These are phyloP conservation scores for Adelognathus sp. DNA, from an alignment of 2,888 invertebrate species.

Conservation along the genomic window DNA sequence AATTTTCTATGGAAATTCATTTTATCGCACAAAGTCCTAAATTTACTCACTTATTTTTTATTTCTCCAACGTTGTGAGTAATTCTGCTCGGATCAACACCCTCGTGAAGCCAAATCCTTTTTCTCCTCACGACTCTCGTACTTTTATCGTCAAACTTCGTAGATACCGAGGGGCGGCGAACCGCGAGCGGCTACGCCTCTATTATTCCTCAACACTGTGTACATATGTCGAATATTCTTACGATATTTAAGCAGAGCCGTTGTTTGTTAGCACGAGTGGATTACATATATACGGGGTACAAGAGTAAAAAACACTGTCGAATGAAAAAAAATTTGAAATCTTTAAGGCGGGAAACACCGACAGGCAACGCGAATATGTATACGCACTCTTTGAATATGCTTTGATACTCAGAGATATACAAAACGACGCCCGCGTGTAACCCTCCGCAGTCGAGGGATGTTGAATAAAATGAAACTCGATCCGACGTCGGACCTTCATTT, in stretches of 20 bases:
- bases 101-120: background rate
- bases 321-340: too few species aligned
- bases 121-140: background rate
- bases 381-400: background rate
- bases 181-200: background rate
- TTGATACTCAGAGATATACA: background rate
- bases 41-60: background rate
- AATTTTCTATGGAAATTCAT: too few species aligned
- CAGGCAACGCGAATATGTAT: background rate
- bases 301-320: background rate
- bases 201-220: slow-evolving; percentile 27
- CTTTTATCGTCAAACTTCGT: background rate
- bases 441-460: slow-evolving; percentile 72
- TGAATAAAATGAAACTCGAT: slow-evolving; percentile 73
- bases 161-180: background rate
- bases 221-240: background rate
- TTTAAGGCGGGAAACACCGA: slow-evolving; percentile 22
- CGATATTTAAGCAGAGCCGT: background rate
- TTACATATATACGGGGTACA: background rate
- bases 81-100: background rate
- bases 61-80: background rate
- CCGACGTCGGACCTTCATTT: slow-evolving; percentile 74
- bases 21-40: too few species aligned
- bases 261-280: background rate
- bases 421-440: slow-evolving; percentile 56